phyloP scores from a whole-genome alignment of 2,888 invertebrate species.

The Phyllotreta striolata region DNA sequence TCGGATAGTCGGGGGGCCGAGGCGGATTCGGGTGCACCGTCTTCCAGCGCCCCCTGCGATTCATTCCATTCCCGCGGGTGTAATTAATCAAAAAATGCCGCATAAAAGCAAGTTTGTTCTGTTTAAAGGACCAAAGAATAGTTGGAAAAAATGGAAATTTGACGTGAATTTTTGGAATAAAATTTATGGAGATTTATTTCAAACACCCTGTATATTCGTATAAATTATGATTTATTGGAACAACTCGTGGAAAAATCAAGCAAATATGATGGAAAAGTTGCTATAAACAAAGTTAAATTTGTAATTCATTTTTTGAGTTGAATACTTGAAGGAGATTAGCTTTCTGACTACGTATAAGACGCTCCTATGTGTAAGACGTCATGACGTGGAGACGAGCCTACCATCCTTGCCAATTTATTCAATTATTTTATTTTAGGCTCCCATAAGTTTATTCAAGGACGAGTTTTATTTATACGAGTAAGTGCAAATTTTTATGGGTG shows the following conservation, averaged over 20 bases:
- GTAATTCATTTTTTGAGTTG: constrained; percentile 3
- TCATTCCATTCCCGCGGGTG: constrained; percentile 7
- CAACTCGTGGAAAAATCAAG: too few species aligned
- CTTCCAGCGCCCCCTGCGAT: constrained; percentile 1
- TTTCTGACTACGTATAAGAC: constrained; percentile 8
- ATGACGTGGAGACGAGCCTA: constrained; percentile 12
- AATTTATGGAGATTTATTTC: too few species aligned
- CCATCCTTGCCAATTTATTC: constrained; percentile 18
- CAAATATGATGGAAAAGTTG: too few species aligned
- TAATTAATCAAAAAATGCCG: too few species aligned
- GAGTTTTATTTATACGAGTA: background rate
- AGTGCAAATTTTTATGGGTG: too few species aligned
- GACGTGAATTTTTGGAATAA: too few species aligned
- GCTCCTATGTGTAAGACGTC: constrained; percentile 17
- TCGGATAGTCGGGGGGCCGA: constrained; percentile 18
- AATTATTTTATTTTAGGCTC: constrained; percentile 19
- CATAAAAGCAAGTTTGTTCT: too few species aligned
- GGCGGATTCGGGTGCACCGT: constrained; percentile 9
- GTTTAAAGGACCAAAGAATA: too few species aligned
- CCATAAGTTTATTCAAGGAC: constrained; percentile 10
- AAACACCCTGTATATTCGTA: too few species aligned
- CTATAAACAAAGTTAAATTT: background rate
- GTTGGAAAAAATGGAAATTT: too few species aligned
- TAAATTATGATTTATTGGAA: too few species aligned
- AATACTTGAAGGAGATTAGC: background rate